phyloP scores from a whole-genome alignment of 92 coral and sea anemone species.

The Umimayanthus chanpuru region DNA sequence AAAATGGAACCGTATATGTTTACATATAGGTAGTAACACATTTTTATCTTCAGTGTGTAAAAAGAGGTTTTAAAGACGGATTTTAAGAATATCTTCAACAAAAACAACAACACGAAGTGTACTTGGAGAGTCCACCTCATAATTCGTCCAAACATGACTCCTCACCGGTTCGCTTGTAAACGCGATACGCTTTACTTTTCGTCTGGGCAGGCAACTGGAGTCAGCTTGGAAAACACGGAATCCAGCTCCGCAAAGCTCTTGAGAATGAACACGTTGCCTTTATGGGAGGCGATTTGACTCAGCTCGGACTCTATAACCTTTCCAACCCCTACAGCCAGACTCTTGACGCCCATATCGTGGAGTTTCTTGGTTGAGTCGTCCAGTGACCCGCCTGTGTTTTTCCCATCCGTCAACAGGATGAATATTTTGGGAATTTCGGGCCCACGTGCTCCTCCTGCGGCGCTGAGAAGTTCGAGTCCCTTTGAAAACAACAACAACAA shows the following conservation, averaged over 20 bases:
- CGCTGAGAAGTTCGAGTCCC: conserved; percentile 31
- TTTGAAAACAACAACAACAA: neutral
- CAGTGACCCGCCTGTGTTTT: conserved; percentile 41
- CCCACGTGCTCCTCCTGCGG: conserved; percentile 58
- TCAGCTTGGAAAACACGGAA: conserved; percentile 45
- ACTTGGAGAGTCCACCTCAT: neutral
- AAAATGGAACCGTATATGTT: too few relatives aligned
- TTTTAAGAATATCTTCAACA: too few relatives aligned
- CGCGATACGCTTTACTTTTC: neutral
- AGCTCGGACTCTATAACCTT: conserved; percentile 27
- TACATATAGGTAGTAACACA: too few relatives aligned
- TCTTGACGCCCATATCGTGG: conserved; percentile 41
- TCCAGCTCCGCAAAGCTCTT: conserved; percentile 61
- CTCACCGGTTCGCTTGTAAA: neutral
- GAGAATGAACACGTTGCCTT: conserved; percentile 49
- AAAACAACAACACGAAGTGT: too few relatives aligned
- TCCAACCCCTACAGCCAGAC: conserved; percentile 77
- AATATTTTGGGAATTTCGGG: conserved; percentile 61
- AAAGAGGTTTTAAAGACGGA: too few relatives aligned
- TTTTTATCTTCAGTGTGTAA: too few relatives aligned
- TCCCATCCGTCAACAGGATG: conserved; percentile 81
- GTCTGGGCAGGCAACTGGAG: conserved; percentile 47
- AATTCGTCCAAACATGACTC: neutral
- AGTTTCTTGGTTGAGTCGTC: conserved; percentile 13
- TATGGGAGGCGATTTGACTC: conserved; percentile 60